phyloP scores from a whole-genome alignment of 2,113 vertebrate genomes.

The Rhinolophus sinicus region DNA sequence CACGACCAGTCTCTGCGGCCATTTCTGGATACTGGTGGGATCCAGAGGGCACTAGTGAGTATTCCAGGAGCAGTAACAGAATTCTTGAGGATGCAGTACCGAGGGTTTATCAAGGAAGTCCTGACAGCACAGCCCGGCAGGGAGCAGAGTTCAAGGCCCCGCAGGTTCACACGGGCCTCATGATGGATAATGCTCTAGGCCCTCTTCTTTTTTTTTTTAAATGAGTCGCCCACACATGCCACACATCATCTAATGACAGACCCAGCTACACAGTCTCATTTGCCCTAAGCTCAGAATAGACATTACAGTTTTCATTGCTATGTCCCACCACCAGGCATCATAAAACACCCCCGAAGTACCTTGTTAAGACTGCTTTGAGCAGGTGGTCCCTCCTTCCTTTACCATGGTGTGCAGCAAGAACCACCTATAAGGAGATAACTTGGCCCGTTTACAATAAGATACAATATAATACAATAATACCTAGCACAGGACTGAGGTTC shows the following conservation, averaged over 20 bases:
- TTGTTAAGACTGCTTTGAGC: neutral
- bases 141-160: neutral
- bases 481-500: neutral
- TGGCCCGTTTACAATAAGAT: fast-evolving
- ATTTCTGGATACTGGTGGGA: neutral
- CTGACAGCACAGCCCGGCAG: neutral
- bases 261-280: neutral
- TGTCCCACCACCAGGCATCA: fast-evolving
- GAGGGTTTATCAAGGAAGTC: neutral
- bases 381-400: neutral
- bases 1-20: too few relatives aligned
- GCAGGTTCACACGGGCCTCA: fast-evolving
- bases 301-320: neutral
- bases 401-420: neutral
- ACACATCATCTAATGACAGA: neutral
- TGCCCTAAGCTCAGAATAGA: neutral
- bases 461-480: neutral
- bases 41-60: neutral
- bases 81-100: neutral
- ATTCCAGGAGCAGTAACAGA: neutral
- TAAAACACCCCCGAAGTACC: fast-evolving
- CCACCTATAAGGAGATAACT: neutral
- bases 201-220: neutral
- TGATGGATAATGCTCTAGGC: too few relatives aligned
- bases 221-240: too few relatives aligned